phyloP scores from a whole-genome alignment of 2,113 vertebrate genomes.

The Noturus placidus region DNA sequence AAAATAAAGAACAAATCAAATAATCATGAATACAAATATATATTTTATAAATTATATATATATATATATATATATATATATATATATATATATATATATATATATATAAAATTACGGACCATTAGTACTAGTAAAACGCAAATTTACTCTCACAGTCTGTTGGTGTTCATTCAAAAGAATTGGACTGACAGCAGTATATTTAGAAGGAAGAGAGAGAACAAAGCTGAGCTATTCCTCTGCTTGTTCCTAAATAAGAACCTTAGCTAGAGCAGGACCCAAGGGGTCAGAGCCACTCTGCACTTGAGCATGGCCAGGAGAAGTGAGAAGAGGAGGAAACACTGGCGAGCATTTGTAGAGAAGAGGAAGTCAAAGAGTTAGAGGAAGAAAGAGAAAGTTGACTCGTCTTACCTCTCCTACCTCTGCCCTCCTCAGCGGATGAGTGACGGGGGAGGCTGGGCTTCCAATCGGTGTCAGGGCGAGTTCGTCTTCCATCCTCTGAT shows the following conservation, averaged over 20 bases:
- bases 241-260: constrained; percentile 73
- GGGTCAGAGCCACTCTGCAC: constrained; percentile 64
- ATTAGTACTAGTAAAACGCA: constrained; percentile 12
- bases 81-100: no score
- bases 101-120: constrained; percentile 44
- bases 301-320: constrained; percentile 63
- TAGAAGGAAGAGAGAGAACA: constrained; percentile 61
- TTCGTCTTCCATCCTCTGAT: constrained; percentile 72
- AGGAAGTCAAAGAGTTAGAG: constrained; percentile 2
- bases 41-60: no score
- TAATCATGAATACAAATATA: not conserved
- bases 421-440: constrained; percentile 78
- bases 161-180: constrained; percentile 59
- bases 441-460: constrained; percentile 75
- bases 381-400: constrained; percentile 11
- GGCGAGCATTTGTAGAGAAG: not conserved
- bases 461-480: constrained; percentile 73
- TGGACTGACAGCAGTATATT: constrained; percentile 61
- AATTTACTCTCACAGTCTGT: constrained; percentile 48
- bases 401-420: constrained; percentile 70
- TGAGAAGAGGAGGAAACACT: constrained; percentile 23
- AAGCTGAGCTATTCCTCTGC: constrained; percentile 67
- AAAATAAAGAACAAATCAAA: not conserved
- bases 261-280: constrained; percentile 72
- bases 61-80: no score